Evolutionary conservation across 2,113 vertebrate species (phyloP), one percentile per base, ranked within the genome.

Genomic region (Hoplias malabaricus): DNA sequence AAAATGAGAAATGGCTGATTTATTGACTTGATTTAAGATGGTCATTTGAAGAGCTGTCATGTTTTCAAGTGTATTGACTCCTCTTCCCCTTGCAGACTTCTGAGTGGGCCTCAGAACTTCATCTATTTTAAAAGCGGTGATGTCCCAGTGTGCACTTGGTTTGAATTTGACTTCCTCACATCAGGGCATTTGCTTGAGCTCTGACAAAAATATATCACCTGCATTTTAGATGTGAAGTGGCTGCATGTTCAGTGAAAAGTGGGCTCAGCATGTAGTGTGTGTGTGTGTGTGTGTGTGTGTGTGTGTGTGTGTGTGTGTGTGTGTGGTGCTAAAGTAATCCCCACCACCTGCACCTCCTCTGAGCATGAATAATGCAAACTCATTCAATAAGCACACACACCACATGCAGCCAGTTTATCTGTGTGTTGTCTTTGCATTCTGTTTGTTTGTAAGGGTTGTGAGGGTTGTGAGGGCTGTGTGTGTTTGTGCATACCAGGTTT

Each of bases 321-420:
- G 61, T 71, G n/a, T 33, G 53, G 71, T 5, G 13, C 61, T 48
- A 31, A 56, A 82, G 53, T 79, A 73, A 68, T 75, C 72, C 13
- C 31, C 69, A 74, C 43, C 69, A 83, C 69, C 73, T 77, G 77
- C 27, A 40, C 16, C 13, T 23, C n/a, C 38, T 46, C 43, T 25
- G 57, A 62, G 67, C 23, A 70, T 79, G 76, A 84, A 81, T 79
- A 81, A 79, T 77, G 61, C 73, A 81, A 42, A 6, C 56, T 29
- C 38, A 25, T 73, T 73, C 56, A 62, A 69, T 66, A 53, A 61
- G 57, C 68, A 53, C 48, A 9, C 66, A 72, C 67, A 42, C 29
- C 31, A 75, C 21, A 27, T 74, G 53, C 46, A 36, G 62, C 79
- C 33, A 25, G 73, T 56, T 48, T 78, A 76, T 76, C 71, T 81